Evolutionary conservation across 1,140 invertebrate species (phyloP), one percentile per base, ranked within the genome.

Genomic region (Lasioglossum albipes): DNA sequence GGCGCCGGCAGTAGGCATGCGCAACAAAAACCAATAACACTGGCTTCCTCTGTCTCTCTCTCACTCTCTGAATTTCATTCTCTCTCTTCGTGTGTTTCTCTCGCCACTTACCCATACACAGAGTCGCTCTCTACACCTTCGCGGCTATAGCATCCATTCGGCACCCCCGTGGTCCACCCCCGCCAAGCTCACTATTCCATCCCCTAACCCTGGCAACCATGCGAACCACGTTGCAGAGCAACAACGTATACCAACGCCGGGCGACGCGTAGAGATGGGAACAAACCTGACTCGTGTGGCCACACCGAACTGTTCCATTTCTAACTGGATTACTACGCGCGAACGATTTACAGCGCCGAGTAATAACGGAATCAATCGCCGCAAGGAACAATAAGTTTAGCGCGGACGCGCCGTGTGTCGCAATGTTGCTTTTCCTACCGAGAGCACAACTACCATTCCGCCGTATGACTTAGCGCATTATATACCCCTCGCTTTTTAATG

Each of bases 11-110:
- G 87, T 90, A 89, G 86, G 91, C 92, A 92, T 92, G 91, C 91
- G 91, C 91, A 89, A 89, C 89, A 92, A 91, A 93, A 93, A 92
- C 92, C 92, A 93, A 92, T 93, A 93, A 91, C 89, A 91, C 88
- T 86, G 84, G 82, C 85, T 84, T 54, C 5, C 84, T 67, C 57
- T 59, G 20, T n/a, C 57, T n/a, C 57, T n/a, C 75, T 83, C 84
- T 75, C 72, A 4, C 52, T 52, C 52, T 52, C 12, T 52, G 49
- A 3, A 12, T 52, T 12, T 52, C 49, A 3, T 2, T 52, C 83
- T 67, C 54, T 57, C 54, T 18, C 18, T 20, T 6, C n/a, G 20
- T 18, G 20, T 20, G 20, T 57, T 20, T n/a, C 73, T 84, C 84
- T 78, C 72, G 81, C 12, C 84, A 74, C 82, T 84, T 68, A 85